Percentiles rank a stretch among this genome's conserved stretches.
These are phyloP conservation scores for Malachius bipustulatus DNA, from an alignment of 2,888 invertebrate species.

Conservation along the genomic window DNA sequence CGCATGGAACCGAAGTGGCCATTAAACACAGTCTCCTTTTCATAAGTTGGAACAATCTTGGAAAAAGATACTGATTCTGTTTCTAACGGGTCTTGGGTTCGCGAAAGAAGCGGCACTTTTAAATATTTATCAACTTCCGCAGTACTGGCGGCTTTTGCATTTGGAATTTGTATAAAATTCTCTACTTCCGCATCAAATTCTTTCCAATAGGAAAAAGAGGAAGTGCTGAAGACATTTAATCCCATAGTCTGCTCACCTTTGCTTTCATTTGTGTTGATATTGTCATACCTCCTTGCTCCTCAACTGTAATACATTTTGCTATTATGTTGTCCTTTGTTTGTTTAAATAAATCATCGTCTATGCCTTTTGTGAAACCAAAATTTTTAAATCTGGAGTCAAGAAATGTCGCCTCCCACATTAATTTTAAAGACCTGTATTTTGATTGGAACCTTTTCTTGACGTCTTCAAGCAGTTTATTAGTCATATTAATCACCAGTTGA, in stretches of 20 bases:
- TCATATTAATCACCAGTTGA: background rate
- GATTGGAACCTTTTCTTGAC: background rate
- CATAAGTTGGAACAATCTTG: conserved; percentile 3
- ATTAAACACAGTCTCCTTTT: conserved; percentile 6
- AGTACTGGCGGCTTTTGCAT: background rate
- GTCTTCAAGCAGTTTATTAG: background rate
- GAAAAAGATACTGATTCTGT: background rate
- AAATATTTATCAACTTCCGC: conserved; percentile 4
- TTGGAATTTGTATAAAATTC: too few relatives aligned
- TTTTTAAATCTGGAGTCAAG: too few relatives aligned
- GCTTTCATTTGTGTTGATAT: too few relatives aligned
- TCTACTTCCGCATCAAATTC: too few relatives aligned
- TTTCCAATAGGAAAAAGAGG: too few relatives aligned
- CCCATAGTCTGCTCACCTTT: too few relatives aligned
- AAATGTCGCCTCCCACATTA: conserved; percentile 5
- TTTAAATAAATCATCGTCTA: background rate
- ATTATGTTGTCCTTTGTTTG: conserved; percentile 3
- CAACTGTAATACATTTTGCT: background rate
- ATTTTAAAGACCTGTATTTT: background rate
- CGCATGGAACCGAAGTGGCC: conserved; percentile 6
- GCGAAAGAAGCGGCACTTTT: conserved; percentile 3
- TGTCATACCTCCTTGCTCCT: background rate
- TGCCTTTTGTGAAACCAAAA: background rate
- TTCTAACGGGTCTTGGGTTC: conserved; percentile 4
- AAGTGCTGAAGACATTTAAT: too few relatives aligned